phyloP scores from a whole-genome alignment of 2,113 vertebrate species.

The Poeciliopsis prolifica region DNA sequence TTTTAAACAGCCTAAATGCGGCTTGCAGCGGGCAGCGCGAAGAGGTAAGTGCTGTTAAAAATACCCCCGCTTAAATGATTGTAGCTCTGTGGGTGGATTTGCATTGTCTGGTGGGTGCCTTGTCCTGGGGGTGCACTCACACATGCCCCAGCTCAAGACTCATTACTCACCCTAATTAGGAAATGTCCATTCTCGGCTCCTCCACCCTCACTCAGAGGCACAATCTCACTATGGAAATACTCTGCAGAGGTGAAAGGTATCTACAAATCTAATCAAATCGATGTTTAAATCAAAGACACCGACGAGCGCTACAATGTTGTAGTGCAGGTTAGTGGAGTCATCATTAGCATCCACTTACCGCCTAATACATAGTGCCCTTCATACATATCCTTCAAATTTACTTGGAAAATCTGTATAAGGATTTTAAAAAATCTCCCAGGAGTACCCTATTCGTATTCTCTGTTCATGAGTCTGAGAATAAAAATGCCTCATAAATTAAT shows the following conservation, averaged over 20 bases:
- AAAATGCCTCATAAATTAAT: conserved; percentile 63
- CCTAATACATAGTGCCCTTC: conserved; percentile 75
- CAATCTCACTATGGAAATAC: conserved; percentile 70
- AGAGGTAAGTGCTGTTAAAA: conserved; percentile 79
- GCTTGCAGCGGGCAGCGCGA: conserved; percentile 60
- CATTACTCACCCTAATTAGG: conserved; percentile 82
- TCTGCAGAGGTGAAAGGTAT: conserved; percentile 72
- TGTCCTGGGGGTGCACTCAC: conserved; percentile 72
- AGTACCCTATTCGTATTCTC: conserved; percentile 63
- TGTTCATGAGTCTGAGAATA: conserved; percentile 62
- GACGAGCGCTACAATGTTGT: conserved; percentile 44
- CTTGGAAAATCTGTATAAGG: conserved; percentile 70
- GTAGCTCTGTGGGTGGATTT: conserved; percentile 70
- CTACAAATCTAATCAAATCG: conserved; percentile 76
- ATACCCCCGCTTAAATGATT: conserved; percentile 71
- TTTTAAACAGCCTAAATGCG: conserved; percentile 72
- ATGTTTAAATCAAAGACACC: conserved; percentile 72
- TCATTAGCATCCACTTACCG: conserved; percentile 75
- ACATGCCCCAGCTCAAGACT: conserved; percentile 72
- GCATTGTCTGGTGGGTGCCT: conserved; percentile 71
- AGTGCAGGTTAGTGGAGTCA: conserved; percentile 65
- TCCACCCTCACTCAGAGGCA: conserved; percentile 66
- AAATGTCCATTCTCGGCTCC: conserved; percentile 71
- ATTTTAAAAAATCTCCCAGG: conserved; percentile 68
- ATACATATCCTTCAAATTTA: conserved; percentile 72